phyloP scores from a whole-genome alignment of 2,888 invertebrate genomes.

The Rapana venosa region DNA sequence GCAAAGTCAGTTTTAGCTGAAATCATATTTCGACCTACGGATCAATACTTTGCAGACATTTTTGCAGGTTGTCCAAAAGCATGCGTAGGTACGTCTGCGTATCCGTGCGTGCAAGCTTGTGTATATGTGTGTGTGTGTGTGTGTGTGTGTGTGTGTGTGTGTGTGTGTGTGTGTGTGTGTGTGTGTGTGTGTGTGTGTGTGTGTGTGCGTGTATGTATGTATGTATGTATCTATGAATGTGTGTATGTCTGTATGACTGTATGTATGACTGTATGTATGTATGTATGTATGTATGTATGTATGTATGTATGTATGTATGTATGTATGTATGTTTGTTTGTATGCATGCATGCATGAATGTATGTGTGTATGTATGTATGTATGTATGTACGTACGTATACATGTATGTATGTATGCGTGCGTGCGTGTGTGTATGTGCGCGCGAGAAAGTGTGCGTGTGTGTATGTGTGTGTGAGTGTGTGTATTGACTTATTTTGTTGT shows the following conservation, averaged over 20 bases:
- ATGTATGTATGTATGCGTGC: too few relatives aligned
- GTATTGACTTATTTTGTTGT: too few relatives aligned
- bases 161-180: constrained; percentile 13
- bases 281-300: background rate
- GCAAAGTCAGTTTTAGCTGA: too few relatives aligned
- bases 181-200: constrained; percentile 10
- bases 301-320: too few relatives aligned
- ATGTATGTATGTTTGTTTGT: background rate
- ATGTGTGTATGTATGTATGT: background rate
- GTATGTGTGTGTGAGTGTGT: too few relatives aligned
- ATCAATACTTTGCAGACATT: too few relatives aligned
- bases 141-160: constrained; percentile 7
- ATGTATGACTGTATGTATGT: too few relatives aligned
- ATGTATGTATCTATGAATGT: too few relatives aligned
- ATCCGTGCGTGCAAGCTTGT: background rate
- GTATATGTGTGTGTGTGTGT: background rate
- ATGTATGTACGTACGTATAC: background rate
- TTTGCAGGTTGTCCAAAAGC: too few relatives aligned
- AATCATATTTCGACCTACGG: too few relatives aligned
- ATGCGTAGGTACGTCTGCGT: background rate
- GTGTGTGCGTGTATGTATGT: background rate
- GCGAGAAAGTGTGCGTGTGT: background rate
- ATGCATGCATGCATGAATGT: background rate
- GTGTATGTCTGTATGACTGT: too few relatives aligned
- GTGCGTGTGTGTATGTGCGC: background rate